Evolutionary conservation across 2,797 vertebrate genomes (phyloP), one percentile per base, ranked within the genome.

Genomic region (Cichlasoma orientale): DNA sequence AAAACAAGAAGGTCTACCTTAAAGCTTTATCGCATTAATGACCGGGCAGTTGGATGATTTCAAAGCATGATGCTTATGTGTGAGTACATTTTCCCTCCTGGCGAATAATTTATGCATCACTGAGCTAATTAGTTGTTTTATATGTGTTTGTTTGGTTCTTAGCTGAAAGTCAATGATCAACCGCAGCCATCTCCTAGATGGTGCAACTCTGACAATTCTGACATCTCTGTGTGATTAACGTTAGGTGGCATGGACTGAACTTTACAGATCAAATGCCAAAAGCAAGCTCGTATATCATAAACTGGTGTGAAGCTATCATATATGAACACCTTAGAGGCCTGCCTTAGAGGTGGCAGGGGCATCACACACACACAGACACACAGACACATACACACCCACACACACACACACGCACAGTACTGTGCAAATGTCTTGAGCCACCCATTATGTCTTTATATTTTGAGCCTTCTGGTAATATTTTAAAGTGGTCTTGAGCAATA

Each of bases 201-300:
- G 18, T 4, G 69, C 57, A 66, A n/a, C 11, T 36, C 21, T 38
- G 59, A 83, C 31, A 31, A 31, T 6, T 31, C 69, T 52, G 44
- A 19, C 25, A 2, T 5, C 3, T 50, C 9, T 9, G 56, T 50
- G 72, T 72, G 85, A 87, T 83, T 82, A 68, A 88, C 16, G 33
- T 8, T 19, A 21, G 3, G 44, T 36, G 83, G 36, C 27, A 27
- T 4, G 1, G 41, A 61, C 56, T 71, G 81, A 83, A 78, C 36
- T 47, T 31, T 58, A 75, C 80, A 82, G 86, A 73, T 87, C 79
- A 78, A 83, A 69, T 55, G 82, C 78, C 85, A 82, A 73, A 58
- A 5, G 44, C 23, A 1, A 4, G 4, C 23, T 69, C 31, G 1
- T 82, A 69, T 25, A 84, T 84, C 74, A 70, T 23, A 18, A 53